These are phyloP conservation scores for Torymus auratus DNA, from an alignment of 2,888 invertebrate species.

Conservation along the genomic window DNA sequence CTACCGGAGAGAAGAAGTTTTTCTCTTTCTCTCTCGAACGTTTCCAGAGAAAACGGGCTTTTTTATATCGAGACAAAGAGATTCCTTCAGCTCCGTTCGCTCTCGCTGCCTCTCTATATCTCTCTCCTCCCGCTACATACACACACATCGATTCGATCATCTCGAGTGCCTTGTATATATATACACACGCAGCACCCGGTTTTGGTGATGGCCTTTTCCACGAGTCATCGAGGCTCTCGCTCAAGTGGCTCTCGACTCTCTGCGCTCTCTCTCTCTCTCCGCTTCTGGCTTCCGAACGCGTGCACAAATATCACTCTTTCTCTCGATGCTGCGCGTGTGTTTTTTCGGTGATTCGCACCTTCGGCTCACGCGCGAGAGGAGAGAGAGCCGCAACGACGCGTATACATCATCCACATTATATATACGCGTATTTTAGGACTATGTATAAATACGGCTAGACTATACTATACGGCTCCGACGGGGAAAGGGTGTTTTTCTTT, in stretches of 20 bases:
- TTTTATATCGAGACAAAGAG: no score
- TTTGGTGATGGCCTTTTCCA: constrained; percentile 12
- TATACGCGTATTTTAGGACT: constrained; percentile 1
- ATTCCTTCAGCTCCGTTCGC: no score
- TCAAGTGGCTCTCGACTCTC: constrained; percentile 26
- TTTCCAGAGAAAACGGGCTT: no score
- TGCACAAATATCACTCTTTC: constrained; percentile 11
- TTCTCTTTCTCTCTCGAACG: no score
- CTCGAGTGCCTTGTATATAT: constrained; percentile 7
- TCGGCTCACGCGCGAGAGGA: not conserved
- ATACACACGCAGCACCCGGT: not conserved
- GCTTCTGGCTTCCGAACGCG: constrained; percentile 25
- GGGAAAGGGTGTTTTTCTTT: constrained; percentile 11
- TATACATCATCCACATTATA: no score
- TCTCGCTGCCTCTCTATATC: no score
- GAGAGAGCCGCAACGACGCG: no score
- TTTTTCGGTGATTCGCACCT: constrained; percentile 44
- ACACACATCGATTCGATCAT: constrained; percentile 5
- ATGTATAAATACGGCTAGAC: constrained; percentile 31
- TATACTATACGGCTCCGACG: not conserved
- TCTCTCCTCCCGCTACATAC: constrained; percentile 19
- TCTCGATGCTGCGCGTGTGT: not conserved
- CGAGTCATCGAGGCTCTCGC: constrained; percentile 38
- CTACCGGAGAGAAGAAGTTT: no score
- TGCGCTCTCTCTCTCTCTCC: not conserved